phyloP scores from a whole-genome alignment of 2,888 invertebrate genomes.

The Sipha maydis region DNA sequence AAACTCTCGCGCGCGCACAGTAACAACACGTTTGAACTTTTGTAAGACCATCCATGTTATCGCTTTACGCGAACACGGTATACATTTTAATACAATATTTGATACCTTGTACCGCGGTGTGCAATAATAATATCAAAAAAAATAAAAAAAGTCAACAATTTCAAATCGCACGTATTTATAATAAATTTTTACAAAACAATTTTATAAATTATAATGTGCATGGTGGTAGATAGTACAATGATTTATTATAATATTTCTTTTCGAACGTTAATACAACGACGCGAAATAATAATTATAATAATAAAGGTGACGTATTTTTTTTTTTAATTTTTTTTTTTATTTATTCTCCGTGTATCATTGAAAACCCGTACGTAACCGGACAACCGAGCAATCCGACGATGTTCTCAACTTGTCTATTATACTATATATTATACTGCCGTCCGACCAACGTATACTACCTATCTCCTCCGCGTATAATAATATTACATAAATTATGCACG shows the following conservation, averaged over 20 bases:
- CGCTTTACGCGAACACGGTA: neutral
- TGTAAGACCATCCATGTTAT: neutral
- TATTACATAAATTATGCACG: slow-evolving; percentile 17
- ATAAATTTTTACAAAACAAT: neutral
- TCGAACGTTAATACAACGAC: neutral
- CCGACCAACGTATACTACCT: neutral
- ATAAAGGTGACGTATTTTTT: neutral
- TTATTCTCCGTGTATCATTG: neutral
- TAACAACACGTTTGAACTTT: neutral
- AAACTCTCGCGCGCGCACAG: too few species aligned
- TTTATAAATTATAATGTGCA: neutral
- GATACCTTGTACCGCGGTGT: neutral
- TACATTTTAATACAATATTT: neutral
- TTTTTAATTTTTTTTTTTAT: neutral
- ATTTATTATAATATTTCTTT: neutral
- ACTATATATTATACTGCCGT: neutral
- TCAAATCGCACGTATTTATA: neutral
- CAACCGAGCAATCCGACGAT: slow-evolving; percentile 21
- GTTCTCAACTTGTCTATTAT: neutral
- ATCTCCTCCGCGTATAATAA: neutral
- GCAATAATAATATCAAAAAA: neutral
- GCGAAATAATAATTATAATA: neutral
- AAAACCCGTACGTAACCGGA: slow-evolving; percentile 13
- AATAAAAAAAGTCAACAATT: neutral
- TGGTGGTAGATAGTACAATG: neutral